Conservation (phyloP, 2,113 vertebrate species). For the Ailuropoda melanoleuca region DNA sequence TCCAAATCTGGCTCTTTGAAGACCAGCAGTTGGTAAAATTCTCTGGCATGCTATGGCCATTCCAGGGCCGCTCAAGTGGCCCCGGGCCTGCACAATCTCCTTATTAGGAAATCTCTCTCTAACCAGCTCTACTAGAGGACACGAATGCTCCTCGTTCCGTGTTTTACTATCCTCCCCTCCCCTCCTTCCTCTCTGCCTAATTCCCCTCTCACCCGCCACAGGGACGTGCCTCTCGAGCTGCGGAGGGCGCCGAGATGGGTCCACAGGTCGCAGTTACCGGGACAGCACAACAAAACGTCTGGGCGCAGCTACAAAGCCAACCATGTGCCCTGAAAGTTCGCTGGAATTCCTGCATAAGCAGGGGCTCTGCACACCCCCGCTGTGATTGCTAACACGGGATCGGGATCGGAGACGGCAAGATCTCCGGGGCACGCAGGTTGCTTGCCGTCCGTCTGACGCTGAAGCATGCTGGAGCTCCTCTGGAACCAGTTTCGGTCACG, state of each 20-base stretch:
- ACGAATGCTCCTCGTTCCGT: not conserved
- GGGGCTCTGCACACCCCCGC: not conserved
- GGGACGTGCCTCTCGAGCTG: accelerated
- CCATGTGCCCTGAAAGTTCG: accelerated
- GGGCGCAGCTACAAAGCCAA: accelerated
- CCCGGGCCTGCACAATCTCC: not conserved
- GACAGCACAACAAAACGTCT: accelerated
- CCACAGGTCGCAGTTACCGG: accelerated
- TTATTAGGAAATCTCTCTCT: not conserved
- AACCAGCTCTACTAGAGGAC: accelerated
- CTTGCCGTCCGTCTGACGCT: accelerated
- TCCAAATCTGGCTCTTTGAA: not conserved
- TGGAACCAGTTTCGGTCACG: accelerated
- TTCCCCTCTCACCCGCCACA: not conserved
- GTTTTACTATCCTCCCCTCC: not conserved
- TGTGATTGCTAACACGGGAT: accelerated
- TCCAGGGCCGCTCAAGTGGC: not conserved
- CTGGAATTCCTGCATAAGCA: accelerated
- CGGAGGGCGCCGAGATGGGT: accelerated
- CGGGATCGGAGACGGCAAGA: too few species aligned
- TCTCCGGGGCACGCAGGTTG: accelerated
- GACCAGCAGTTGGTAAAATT: not conserved
- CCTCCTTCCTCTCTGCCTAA: not conserved
- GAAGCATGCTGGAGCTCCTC: accelerated
- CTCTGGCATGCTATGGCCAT: not conserved